Evolutionary conservation across 1,140 invertebrate species (phyloP), one percentile per base, ranked within the genome.

Genomic region (Triops cancriformis): DNA sequence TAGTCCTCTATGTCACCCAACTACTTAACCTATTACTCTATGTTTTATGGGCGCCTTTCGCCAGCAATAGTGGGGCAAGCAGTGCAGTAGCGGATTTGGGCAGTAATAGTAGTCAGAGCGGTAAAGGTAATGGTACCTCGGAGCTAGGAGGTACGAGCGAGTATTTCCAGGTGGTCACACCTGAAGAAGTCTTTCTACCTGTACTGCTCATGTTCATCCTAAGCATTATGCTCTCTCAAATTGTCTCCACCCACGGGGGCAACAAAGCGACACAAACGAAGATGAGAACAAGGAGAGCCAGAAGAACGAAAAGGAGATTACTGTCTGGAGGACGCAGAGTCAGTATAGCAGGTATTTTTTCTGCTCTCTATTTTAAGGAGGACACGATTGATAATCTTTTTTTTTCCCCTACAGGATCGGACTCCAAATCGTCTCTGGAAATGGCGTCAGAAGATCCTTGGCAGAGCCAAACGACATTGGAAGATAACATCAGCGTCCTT

Each of bases 161-260:
- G 80, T 74, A 80, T 81, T 82, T 83, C 26, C 80, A 89, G 88
- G 82, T 85, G 80, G 84, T 90, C 75, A 85, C 88, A 51, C 82
- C 85, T 45, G 88, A 87, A 78, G 91, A 92, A 85, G 86, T 94
- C 82, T 82, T 94, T 37, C 89, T 94, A 78, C 94, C 94, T n/a
- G 83, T 90, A 78, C 87, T 90, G 26, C 89, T 96, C 83, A 94
- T 94, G 89, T 84, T 94, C 79, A 87, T 91, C 41, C 86, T 97
- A 64, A 94, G 92, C 80, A 86, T 94, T 43, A 91, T 97, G 73
- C 94, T 97, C 85, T 95, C 94, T 0, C 94, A 97, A 85, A 96
- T 97, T 78, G 93, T 86, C 10, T 82, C 85, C 84, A 37, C 84
- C 83, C 77, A 79, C 42, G 27, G 79, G 51, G 23, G 51, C n/a